These are phyloP conservation scores for Prionailurus bengalensis DNA, from an alignment of 2,113 vertebrate species.

Conservation along the genomic window DNA sequence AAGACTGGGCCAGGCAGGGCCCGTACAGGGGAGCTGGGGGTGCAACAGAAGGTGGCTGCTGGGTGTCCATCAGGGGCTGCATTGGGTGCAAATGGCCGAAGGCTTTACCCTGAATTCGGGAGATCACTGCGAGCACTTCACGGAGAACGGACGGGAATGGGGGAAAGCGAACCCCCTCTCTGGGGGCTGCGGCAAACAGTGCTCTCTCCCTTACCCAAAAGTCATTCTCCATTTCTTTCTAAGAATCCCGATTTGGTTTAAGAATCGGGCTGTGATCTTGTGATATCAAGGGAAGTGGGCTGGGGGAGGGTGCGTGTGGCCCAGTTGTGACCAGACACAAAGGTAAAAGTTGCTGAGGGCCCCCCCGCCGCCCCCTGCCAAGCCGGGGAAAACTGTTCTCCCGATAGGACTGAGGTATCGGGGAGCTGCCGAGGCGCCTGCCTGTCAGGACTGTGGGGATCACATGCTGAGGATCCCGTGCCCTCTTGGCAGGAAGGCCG, in stretches of 20 bases:
- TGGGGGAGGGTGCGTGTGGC: background rate
- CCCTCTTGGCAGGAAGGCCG: background rate
- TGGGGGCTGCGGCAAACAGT: background rate
- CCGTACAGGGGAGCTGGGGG: background rate
- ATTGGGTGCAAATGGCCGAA: background rate
- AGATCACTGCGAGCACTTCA: background rate
- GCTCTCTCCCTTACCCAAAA: background rate
- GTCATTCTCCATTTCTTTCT: background rate
- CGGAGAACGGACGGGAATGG: background rate
- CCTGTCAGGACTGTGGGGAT: background rate
- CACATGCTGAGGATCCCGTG: background rate
- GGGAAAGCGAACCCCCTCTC: background rate
- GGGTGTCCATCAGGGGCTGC: rapidly evolving
- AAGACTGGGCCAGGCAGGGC: background rate
- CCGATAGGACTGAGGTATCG: background rate
- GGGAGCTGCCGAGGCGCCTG: background rate
- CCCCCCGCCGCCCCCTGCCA: background rate
- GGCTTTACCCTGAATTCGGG: background rate
- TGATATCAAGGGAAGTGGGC: background rate
- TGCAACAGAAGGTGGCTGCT: background rate
- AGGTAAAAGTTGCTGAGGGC: background rate
- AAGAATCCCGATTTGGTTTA: background rate
- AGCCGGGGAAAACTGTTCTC: background rate
- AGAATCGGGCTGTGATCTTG: background rate
- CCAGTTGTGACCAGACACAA: background rate